Conservation (phyloP, 1,140 invertebrate genomes). For the Plutomurus gul region DNA sequence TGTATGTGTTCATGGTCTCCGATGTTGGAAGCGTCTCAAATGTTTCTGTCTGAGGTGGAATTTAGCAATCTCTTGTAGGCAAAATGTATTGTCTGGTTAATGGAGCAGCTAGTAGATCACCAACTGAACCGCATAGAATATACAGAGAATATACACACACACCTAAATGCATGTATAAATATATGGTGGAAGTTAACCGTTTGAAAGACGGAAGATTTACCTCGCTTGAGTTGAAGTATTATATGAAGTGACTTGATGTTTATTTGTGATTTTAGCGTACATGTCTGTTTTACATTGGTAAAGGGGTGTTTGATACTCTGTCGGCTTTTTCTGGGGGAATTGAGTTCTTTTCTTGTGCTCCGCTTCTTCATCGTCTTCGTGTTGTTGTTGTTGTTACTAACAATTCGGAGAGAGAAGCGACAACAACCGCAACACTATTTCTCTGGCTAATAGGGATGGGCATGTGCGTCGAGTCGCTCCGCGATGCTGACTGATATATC, state of each 20-base stretch:
- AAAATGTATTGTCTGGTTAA: slow-evolving; percentile 23
- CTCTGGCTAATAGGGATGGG: not conserved
- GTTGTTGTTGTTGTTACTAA: too few species aligned
- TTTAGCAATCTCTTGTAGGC: slow-evolving; percentile 2
- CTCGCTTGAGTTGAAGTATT: not conserved
- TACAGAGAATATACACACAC: too few species aligned
- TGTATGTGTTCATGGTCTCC: not conserved
- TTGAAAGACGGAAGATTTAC: not conserved
- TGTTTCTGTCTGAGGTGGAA: slow-evolving; percentile 1
- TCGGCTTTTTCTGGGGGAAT: not conserved
- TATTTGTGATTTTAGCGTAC: not conserved
- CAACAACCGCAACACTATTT: not conserved
- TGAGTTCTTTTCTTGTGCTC: not conserved
- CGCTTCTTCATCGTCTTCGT: too few species aligned
- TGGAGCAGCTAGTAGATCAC: not conserved
- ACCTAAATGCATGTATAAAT: too few species aligned
- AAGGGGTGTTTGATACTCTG: not conserved
- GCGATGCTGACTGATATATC: not conserved
- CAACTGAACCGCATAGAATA: not conserved
- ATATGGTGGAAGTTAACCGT: not conserved
- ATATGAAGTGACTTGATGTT: slow-evolving; percentile 3
- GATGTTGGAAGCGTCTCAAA: slow-evolving; percentile 14
- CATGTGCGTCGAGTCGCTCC: not conserved
- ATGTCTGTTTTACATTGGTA: not conserved
- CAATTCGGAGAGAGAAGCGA: too few species aligned